Evolutionary conservation across 2,888 invertebrate species (phyloP).

Genomic region (Apamea anceps): DNA sequence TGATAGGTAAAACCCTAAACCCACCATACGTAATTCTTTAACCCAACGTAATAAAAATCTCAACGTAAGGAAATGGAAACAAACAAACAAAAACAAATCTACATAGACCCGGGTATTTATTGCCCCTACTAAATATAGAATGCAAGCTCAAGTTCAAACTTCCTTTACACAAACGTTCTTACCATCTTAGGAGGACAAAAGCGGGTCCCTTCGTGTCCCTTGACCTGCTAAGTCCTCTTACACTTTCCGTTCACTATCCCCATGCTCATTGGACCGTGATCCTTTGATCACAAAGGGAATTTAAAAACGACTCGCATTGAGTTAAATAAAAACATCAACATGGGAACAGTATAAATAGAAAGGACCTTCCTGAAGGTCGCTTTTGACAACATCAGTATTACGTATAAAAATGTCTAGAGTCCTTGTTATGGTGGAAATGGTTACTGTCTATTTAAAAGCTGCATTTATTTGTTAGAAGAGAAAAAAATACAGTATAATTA

Average conservation of each 20-base stretch:
- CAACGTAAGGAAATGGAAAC: not conserved
- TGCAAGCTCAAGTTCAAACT: not conserved
- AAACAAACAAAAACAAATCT: not conserved
- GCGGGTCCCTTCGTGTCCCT: constrained; percentile 62
- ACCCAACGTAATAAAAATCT: not conserved
- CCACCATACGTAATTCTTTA: not conserved
- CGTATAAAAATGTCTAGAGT: constrained; percentile 7
- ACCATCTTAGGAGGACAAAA: constrained; percentile 45
- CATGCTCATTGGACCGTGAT: constrained; percentile 66
- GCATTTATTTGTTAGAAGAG: not conserved
- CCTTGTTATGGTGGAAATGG: not conserved
- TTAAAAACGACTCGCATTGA: constrained; percentile 64
- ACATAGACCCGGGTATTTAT: not conserved
- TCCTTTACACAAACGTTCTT: constrained; percentile 28
- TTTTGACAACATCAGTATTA: constrained; percentile 25
- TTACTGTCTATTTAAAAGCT: constrained; percentile 12
- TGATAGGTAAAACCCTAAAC: not conserved
- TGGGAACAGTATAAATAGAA: constrained; percentile 34
- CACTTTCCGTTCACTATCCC: constrained; percentile 68
- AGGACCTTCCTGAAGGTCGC: constrained; percentile 42
- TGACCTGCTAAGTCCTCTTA: constrained; percentile 77
- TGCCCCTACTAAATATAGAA: not conserved
- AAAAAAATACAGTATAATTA: not conserved
- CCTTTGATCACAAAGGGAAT: constrained; percentile 62
- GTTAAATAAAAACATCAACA: constrained; percentile 53